Base-by-base conservation (phyloP, 2,888 invertebrate genomes). In the Drosophila barbarae region DNA sequence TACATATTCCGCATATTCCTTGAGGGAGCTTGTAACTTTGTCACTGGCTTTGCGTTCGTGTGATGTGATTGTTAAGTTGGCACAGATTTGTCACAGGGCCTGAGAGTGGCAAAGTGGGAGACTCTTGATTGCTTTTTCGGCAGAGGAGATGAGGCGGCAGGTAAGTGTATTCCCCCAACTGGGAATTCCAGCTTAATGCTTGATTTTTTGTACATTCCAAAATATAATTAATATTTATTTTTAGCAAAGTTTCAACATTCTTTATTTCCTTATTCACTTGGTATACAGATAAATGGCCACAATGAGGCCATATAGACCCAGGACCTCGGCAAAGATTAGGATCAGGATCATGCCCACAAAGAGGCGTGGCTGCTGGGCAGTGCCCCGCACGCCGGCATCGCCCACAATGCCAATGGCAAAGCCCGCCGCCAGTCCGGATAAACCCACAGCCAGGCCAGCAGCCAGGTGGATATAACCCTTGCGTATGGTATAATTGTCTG, bases 261-360 rank as follows among this genome's bases (percentile, higher is more conserved):
- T 15, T 28, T 28, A 44, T 28, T 26, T n/a, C 6, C 44, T 0
- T 15, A 10, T 91, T 92, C 93, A 93, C 92, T 96, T 97, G 90
- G 98, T 95, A 92, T 97, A 98, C 86, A 99, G 93, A 91, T 97
- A 98, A 91, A 99, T 97, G 91, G 98, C 98, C 85, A 99, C 99
- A 90, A 99, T 99, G 88, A 99, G 95, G 89, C 99, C 99, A 92
- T 99, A 99, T 78, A 99, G 95, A 94, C 99, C 99, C 93, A 99
- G 93, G 89, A 99, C 99, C 94, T 99, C 99, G 88, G 99, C 99
- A 92, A 99, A 99, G 92, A 99, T 99, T 91, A 99, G 95, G 13
- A 79, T 79, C 0, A 79, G 69, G 13, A 79, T 79, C 79, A 79
- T 79, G 72, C 85, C 79, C 21, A 79, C 79, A 44, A 79, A 79